Conservation (phyloP, 2,113 vertebrate species). For the Glareola pratincola region DNA sequence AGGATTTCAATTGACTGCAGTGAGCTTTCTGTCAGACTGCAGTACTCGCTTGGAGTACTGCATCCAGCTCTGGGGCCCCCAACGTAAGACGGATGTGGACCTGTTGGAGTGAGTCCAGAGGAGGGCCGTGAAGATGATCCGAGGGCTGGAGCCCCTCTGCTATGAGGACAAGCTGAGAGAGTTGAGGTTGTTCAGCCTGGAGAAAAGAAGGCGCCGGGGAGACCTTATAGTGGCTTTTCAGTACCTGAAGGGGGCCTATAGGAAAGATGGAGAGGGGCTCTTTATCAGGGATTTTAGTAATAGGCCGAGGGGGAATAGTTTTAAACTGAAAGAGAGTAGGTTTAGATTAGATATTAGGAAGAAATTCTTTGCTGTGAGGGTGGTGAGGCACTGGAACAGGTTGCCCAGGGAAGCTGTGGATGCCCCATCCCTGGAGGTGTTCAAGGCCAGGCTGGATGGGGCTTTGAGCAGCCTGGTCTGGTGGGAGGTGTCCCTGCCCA, state of each 20-base stretch:
- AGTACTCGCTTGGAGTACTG: neutral
- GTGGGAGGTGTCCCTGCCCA: too few relatives aligned
- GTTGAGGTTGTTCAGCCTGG: neutral
- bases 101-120: neutral
- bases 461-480: too few relatives aligned
- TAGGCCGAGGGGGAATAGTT: neutral
- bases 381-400: too few relatives aligned
- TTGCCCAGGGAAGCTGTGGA: too few relatives aligned
- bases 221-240: neutral
- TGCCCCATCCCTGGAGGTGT: too few relatives aligned
- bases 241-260: neutral
- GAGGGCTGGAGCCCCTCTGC: neutral
- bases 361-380: too few relatives aligned
- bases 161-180: neutral
- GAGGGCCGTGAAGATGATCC: neutral
- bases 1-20: neutral
- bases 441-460: too few relatives aligned
- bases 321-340: neutral
- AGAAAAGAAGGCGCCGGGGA: neutral
- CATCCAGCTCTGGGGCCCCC: neutral
- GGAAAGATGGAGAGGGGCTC: neutral
- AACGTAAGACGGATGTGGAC: neutral
- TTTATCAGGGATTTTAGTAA: neutral
- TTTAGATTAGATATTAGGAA: neutral
- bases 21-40: neutral